These are phyloP conservation scores for Stegodyphus dumicola DNA, from an alignment of 1,140 invertebrate genomes.

Conservation along the genomic window DNA sequence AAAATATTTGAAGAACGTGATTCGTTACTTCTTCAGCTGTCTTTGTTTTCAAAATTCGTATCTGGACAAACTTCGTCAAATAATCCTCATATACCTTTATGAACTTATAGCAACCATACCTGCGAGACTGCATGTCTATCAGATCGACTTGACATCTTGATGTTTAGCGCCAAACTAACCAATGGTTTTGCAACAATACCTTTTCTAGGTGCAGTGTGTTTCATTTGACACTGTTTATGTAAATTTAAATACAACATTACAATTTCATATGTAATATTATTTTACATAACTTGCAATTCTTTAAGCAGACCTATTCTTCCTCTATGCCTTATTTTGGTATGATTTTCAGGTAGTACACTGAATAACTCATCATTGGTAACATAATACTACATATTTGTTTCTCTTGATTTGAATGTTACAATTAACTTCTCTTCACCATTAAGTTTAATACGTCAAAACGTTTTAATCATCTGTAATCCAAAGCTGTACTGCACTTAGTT, in stretches of 20 bases:
- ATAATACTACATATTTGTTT: constrained; percentile 1
- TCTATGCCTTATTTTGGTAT: constrained; percentile 8
- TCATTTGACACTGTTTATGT: constrained; percentile 2
- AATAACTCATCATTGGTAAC: not conserved
- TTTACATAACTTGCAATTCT: constrained; percentile 2
- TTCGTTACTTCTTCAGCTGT: constrained; percentile 29
- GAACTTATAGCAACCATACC: not conserved
- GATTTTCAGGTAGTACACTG: not conserved
- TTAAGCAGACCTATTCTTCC: constrained; percentile 14
- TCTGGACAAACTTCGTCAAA: constrained; percentile 28
- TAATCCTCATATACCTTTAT: not conserved
- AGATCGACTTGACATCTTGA: not conserved
- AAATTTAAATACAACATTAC: constrained; percentile 22
- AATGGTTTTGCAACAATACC: constrained; percentile 38
- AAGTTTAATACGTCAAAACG: not conserved
- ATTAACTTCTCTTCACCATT: constrained; percentile 28
- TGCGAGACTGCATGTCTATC: not conserved
- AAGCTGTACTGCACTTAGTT: not conserved
- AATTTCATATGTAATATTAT: not conserved
- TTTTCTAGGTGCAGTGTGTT: constrained; percentile 24
- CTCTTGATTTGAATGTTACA: constrained; percentile 34
- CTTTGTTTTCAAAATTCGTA: constrained; percentile 42
- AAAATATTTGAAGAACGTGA: constrained; percentile 55
- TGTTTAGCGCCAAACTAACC: not conserved
- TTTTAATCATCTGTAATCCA: not conserved